Evolutionary conservation across 2,797 vertebrate genomes (phyloP).

Genomic region (Nannoperca obscura): DNA sequence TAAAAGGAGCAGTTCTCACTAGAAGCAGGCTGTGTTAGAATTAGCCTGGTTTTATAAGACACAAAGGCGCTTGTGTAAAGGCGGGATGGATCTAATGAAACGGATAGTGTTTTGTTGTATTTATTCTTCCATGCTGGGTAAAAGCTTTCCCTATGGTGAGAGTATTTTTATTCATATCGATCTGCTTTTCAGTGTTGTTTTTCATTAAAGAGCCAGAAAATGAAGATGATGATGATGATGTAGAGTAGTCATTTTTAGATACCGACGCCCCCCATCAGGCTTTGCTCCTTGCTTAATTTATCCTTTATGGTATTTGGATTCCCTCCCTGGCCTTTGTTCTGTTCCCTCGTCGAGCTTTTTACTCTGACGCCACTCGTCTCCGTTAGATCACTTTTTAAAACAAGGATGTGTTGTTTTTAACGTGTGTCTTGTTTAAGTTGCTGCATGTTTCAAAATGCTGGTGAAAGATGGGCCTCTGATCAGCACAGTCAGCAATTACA

Average conservation of each 20-base stretch:
- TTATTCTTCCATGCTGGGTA: slow-evolving; percentile 82
- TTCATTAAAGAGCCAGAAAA: slow-evolving; percentile 76
- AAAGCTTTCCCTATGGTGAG: slow-evolving; percentile 85
- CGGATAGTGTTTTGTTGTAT: slow-evolving; percentile 72
- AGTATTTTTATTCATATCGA: slow-evolving; percentile 76
- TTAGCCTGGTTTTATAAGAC: slow-evolving; percentile 39
- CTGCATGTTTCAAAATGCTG: neutral
- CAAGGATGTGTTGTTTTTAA: slow-evolving; percentile 44
- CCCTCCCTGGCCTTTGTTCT: slow-evolving; percentile 20
- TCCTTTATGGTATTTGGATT: slow-evolving; percentile 29
- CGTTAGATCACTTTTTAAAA: slow-evolving; percentile 30
- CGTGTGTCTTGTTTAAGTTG: neutral
- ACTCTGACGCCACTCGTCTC: slow-evolving; percentile 55
- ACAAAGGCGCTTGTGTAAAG: slow-evolving; percentile 79
- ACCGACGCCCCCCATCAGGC: slow-evolving; percentile 40
- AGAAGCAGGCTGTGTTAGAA: slow-evolving; percentile 27
- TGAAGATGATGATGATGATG: slow-evolving; percentile 39
- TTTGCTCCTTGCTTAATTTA: slow-evolving; percentile 45
- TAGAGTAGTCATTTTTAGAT: slow-evolving; percentile 44
- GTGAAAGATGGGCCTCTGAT: neutral
- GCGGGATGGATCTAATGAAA: slow-evolving; percentile 72
- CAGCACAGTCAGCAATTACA: neutral
- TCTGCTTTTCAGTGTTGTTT: slow-evolving; percentile 73
- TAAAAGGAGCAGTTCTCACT: slow-evolving; percentile 22
- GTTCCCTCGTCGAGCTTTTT: slow-evolving; percentile 13